Evolutionary conservation across 1,140 invertebrate species (phyloP).

Genomic region (Trachymyrmex septentrionalis): DNA sequence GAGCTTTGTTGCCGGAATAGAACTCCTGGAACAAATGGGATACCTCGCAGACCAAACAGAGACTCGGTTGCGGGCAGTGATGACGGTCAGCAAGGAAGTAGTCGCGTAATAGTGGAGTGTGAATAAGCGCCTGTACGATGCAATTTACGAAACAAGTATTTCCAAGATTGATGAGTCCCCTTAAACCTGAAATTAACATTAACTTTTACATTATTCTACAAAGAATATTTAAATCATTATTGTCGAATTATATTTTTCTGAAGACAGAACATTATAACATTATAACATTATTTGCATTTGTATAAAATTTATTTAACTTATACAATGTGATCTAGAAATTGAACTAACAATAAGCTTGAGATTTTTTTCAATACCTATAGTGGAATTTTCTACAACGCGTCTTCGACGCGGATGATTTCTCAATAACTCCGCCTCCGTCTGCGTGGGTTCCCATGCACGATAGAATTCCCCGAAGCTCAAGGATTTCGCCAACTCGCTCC

Average conservation of each 20-base stretch:
- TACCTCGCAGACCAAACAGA: slow-evolving; percentile 98
- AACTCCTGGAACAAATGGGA: slow-evolving; percentile 96
- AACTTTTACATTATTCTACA: slow-evolving; percentile 8
- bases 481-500: slow-evolving; percentile 87
- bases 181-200: slow-evolving; percentile 87
- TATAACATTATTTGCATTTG: too few relatives aligned
- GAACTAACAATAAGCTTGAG: background rate
- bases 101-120: slow-evolving; percentile 97
- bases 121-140: slow-evolving; percentile 97
- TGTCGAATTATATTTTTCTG: background rate
- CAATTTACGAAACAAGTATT: slow-evolving; percentile 99
- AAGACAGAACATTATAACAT: background rate
- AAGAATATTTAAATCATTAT: background rate
- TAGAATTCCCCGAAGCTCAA: slow-evolving; percentile 91
- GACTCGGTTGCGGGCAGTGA: slow-evolving; percentile 90
- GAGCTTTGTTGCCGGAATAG: slow-evolving; percentile 95
- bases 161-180: slow-evolving; percentile 98
- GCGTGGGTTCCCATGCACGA: slow-evolving; percentile 93
- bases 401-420: slow-evolving; percentile 92
- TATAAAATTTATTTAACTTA: background rate
- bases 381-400: slow-evolving; percentile 93
- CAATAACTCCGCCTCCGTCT: slow-evolving; percentile 90
- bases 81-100: slow-evolving; percentile 98
- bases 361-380: slow-evolving; percentile 88
- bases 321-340: background rate